Evolutionary conservation across 2,113 vertebrate species (phyloP).

Genomic region (Ameiurus melas): DNA sequence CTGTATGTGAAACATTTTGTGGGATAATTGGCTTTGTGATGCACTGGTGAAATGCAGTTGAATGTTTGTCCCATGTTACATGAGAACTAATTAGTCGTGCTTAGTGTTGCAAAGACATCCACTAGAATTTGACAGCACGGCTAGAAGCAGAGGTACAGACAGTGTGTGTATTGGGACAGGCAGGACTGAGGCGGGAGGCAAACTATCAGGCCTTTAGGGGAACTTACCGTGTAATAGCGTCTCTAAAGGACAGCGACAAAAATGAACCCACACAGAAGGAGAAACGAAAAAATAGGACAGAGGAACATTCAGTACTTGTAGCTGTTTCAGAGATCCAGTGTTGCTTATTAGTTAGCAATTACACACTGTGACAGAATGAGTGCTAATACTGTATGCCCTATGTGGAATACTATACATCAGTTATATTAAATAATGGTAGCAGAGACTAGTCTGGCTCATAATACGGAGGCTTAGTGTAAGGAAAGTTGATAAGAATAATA

Average conservation of each 20-base stretch:
- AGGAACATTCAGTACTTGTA: conserved; percentile 52
- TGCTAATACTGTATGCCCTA: not conserved
- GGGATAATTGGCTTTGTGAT: conserved; percentile 49
- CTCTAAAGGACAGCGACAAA: conserved; percentile 62
- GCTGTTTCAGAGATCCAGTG: conserved; percentile 23
- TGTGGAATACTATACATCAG: not conserved
- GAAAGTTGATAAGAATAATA: not conserved
- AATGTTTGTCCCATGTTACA: conserved; percentile 49
- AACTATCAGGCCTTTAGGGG: conserved; percentile 58
- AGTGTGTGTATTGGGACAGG: conserved; percentile 40
- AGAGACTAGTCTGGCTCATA: not conserved
- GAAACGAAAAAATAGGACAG: conserved; percentile 61
- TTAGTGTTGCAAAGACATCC: conserved; percentile 58
- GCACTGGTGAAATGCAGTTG: conserved; percentile 57
- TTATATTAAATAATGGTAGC: not conserved
- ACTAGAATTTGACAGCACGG: conserved; percentile 12
- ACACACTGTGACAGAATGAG: conserved; percentile 17
- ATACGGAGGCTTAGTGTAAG: not conserved
- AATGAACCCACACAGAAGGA: conserved; percentile 56
- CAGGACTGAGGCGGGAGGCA: conserved; percentile 55
- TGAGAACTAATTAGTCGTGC: conserved; percentile 52
- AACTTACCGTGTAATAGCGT: conserved; percentile 73
- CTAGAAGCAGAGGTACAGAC: conserved; percentile 40
- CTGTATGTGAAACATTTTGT: conserved; percentile 30
- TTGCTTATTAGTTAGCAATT: not conserved